Evolutionary conservation across 35 echinoderm and acorn worm species (phyloP).

Genomic region (Chiridota heheva): DNA sequence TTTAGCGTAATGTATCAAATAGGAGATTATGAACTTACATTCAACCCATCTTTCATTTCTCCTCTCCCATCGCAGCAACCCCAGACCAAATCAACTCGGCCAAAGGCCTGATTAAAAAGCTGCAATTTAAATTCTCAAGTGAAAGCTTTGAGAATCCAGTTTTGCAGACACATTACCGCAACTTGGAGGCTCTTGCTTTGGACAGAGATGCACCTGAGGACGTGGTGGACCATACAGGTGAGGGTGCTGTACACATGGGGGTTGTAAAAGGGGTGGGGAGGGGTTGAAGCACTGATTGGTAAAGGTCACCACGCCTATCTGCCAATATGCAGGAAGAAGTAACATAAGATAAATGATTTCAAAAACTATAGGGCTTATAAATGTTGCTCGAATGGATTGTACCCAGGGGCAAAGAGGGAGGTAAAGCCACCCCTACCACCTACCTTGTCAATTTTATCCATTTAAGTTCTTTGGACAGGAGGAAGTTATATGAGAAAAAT

Average conservation of each 20-base stretch:
- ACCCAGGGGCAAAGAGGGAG: too few species aligned
- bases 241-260: conserved; percentile 2
- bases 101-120: conserved; percentile 85
- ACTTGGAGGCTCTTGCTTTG: conserved; percentile 84
- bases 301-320: neutral
- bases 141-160: conserved; percentile 97
- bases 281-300: neutral
- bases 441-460: too few species aligned
- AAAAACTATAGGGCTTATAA: neutral
- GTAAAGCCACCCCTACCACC: too few species aligned
- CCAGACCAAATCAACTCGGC: conserved; percentile 92
- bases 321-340: neutral
- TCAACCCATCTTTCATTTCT: too few species aligned
- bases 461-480: too few species aligned
- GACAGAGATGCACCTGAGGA: conserved; percentile 80
- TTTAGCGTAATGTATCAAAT: too few species aligned
- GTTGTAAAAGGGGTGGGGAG: neutral
- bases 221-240: conserved; percentile 84
- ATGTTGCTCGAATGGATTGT: too few species aligned
- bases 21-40: too few species aligned
- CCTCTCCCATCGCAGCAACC: conserved; percentile 71
- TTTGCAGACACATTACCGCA: conserved; percentile 87
- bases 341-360: neutral
- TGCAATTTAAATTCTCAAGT: conserved; percentile 72
- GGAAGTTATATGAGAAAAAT: too few species aligned